Base-by-base conservation (phyloP, 2,797 vertebrate genomes). In the Perodicticus potto region DNA sequence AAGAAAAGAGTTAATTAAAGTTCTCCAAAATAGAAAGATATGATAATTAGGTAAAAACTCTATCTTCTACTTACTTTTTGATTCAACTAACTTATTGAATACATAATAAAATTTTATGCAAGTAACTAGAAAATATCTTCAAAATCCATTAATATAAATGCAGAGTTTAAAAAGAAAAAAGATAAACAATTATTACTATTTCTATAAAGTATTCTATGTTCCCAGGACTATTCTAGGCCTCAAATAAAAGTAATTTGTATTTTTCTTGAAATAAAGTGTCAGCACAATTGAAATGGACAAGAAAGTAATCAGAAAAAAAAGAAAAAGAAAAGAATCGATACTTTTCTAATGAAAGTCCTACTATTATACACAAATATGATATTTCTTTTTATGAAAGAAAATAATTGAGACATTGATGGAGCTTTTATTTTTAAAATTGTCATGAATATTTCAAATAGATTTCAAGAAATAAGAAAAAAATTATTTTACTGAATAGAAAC, bases 391-490 rank as follows among this genome's bases (percentile, higher is more conserved):
- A 55, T 32, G 27, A 77, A 76, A 95, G 37, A 63, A 45, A 92
- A 73, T 89, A 78, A 84, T 61, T 67, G 22, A 93, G 86, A 86
- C 88, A 83, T 65, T 7, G 0, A 73, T 69, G 83, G 16, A 73
- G 34, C 4, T 43, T 96, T 91, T 40, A 70, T 67, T 89, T 84
- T 86, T 89, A 67, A 88, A 87, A 45, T n/a, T 72, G 0, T 74
- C 80, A 76, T 12, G 27, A 69, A 3, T 67, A 61, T 76, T 77
- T 95, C 89, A 96, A 94, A 72, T 94, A 95, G 87, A 94, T 93
- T 93, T 86, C 5, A 96, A 92, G 34, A 82, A 63, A 84, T 19
- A 74, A 72, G n/a, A 40, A 69, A 87, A 89, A 82, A 40, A 45
- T 37, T 27, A 69, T 27, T 55, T n/a, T 49, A n/a, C 22, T 91